Evolutionary conservation across 2,888 invertebrate species (phyloP).

Genomic region (Cenopis cana): DNA sequence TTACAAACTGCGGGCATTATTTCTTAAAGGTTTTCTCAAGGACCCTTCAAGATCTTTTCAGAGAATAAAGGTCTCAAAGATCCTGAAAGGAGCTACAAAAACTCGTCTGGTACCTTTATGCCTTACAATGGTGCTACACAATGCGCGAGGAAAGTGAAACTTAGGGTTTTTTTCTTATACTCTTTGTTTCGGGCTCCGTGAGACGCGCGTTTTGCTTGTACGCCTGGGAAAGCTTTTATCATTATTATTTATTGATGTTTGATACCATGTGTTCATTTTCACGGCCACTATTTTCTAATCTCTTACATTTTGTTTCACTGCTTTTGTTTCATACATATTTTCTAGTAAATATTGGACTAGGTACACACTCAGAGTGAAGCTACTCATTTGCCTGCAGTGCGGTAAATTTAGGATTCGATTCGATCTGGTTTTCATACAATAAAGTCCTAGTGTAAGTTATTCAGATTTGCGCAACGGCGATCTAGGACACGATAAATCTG

Average conservation of each 20-base stretch:
- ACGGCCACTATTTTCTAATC: constrained; percentile 42
- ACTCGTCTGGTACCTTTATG: constrained; percentile 59
- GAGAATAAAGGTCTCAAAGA: constrained; percentile 25
- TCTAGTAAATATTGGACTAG: background rate
- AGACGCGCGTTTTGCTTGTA: constrained; percentile 62
- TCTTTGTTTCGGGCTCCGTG: constrained; percentile 61
- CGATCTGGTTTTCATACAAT: background rate
- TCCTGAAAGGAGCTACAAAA: constrained; percentile 55
- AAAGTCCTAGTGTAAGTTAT: constrained; percentile 23
- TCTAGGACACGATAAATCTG: constrained; percentile 33
- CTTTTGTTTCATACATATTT: background rate
- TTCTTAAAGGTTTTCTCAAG: constrained; percentile 1
- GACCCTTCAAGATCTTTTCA: constrained; percentile 22
- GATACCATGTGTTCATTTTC: constrained; percentile 26
- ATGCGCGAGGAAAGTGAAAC: constrained; percentile 71
- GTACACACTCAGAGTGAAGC: background rate
- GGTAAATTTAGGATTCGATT: constrained; percentile 18
- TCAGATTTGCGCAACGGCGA: constrained; percentile 30
- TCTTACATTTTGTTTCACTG: constrained; percentile 20
- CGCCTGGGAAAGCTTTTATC: constrained; percentile 67
- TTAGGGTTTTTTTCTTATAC: constrained; percentile 64
- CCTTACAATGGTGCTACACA: constrained; percentile 65
- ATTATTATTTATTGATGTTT: constrained; percentile 61
- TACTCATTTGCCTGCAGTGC: constrained; percentile 18
- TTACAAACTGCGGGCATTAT: constrained; percentile 14